These are phyloP conservation scores for Corythornis vintsioides DNA, from an alignment of 2,113 vertebrate species.

Conservation along the genomic window DNA sequence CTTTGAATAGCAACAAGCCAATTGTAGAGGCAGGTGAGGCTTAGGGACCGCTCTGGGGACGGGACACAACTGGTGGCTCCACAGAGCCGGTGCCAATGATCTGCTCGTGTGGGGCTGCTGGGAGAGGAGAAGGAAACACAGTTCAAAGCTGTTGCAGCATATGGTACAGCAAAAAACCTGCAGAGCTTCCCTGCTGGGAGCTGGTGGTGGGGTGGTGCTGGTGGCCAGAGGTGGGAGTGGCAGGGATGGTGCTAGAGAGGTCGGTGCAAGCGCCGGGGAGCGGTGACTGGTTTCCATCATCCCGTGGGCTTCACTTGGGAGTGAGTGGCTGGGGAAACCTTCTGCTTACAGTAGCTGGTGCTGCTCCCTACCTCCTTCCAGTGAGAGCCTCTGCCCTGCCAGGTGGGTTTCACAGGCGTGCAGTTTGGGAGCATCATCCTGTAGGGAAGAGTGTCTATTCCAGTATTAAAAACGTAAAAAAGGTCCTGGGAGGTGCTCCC, in stretches of 20 bases:
- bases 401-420: conserved; percentile 56
- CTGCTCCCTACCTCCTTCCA: conserved; percentile 54
- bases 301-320: background rate
- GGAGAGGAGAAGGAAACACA: conserved; percentile 39
- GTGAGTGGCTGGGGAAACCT: conserved; percentile 1
- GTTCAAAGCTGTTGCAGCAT: conserved; percentile 21
- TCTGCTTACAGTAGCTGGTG: conserved; percentile 55
- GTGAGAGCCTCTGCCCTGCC: conserved; percentile 61
- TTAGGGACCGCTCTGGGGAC: conserved; percentile 50
- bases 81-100: conserved; percentile 61
- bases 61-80: conserved; percentile 46
- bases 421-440: background rate
- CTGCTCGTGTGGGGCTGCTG: conserved; percentile 9
- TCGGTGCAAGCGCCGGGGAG: conserved; percentile 19
- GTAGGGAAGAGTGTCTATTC: conserved; percentile 48
- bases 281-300: conserved; percentile 25
- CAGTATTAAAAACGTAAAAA: conserved; percentile 67
- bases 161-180: conserved; percentile 54
- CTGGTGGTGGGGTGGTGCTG: background rate
- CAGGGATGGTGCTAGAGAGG: conserved; percentile 6
- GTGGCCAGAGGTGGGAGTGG: conserved; percentile 3
- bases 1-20: conserved; percentile 35
- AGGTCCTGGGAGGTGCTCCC: conserved; percentile 19
- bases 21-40: conserved; percentile 48
- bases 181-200: conserved; percentile 9